Base-by-base conservation (phyloP, 2,113 vertebrate species). In the Poicephalus meyeri region DNA sequence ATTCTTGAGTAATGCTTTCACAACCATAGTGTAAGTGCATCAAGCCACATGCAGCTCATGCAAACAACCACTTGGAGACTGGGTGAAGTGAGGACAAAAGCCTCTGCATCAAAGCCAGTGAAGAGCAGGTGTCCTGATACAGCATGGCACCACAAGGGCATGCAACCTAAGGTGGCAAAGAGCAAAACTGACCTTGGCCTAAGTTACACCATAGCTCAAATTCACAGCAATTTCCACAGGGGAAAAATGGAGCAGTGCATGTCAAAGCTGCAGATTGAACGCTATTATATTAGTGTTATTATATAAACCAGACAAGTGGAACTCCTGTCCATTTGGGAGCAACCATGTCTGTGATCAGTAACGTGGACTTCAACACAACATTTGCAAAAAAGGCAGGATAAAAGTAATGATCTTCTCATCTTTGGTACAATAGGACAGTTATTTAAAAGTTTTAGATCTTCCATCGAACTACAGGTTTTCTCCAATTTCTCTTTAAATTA, bases 191-290 rank as follows among this genome's bases (percentile, higher is more conserved):
- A 70, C 71, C 47, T 18, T 1, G 3, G 35, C 16, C 35, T 23
- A 14, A 5, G 17, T 28, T 10, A 39, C 33, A 24, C 23, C 69
- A 28, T 4, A 3, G 44, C 28, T 16, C 37, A 60, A 33, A 68
- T 6, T 28, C 39, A 28, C 37, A n/a, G 60, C 61, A 39, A 13
- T 44, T 42, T 31, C 66, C 49, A 21, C 4, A 6, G 25, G 20
- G n/a, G 20, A 39, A 49, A 41, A 5, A 35, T 25, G 4, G 4
- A 21, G 58, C 31, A 28, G 26, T 0, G 31, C 11, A 4, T 0
- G 7, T 26, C 42, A 29, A 49, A 29, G 28, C n/a, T 47, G 55
- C 1, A n/a, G 15, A 16, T 9, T 9, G 11, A 39, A 28, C 47
- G 4, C 39, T 18, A 11, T 5, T 12, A 14, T n/a, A 46, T 53